These are phyloP conservation scores for Ceratina calcarata DNA, from an alignment of 1,140 invertebrate species.

Conservation along the genomic window DNA sequence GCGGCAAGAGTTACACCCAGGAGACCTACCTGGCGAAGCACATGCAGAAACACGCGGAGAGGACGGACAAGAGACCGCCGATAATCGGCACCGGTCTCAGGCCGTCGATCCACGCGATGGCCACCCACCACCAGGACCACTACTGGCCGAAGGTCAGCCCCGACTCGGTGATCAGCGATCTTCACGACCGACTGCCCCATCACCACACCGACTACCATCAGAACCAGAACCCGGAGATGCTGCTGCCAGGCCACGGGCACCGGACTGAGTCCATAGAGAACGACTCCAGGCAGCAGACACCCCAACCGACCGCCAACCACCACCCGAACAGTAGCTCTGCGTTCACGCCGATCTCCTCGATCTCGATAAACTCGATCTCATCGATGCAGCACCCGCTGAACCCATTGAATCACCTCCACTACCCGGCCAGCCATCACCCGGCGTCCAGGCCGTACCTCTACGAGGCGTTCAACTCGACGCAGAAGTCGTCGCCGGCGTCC, in stretches of 20 bases:
- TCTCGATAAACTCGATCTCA: constrained; percentile 84
- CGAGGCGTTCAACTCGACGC: constrained; percentile 91
- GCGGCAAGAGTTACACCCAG: constrained; percentile 99
- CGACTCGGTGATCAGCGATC: constrained; percentile 84
- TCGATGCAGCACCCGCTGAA: constrained; percentile 82
- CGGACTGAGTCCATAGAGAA: constrained; percentile 75
- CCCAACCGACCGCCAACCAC: constrained; percentile 78
- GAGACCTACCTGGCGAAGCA: constrained; percentile 99
- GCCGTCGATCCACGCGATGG: constrained; percentile 81
- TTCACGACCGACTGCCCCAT: constrained; percentile 85
- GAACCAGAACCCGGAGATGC: constrained; percentile 81
- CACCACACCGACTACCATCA: constrained; percentile 85
- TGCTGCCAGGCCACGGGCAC: constrained; percentile 68
- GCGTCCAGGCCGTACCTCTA: constrained; percentile 93
- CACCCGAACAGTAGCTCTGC: constrained; percentile 87
- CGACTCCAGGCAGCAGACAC: constrained; percentile 78
- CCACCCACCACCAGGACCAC: constrained; percentile 83
- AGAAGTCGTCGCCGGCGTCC: constrained; percentile 76
- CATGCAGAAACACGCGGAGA: constrained; percentile 98
- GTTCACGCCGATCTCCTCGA: constrained; percentile 93
- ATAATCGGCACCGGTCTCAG: constrained; percentile 84
- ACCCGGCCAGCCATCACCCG: constrained; percentile 82
- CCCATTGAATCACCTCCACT: constrained; percentile 84
- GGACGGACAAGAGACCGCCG: constrained; percentile 93
- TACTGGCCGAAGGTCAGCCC: constrained; percentile 91